phyloP scores from a whole-genome alignment of 2,888 invertebrate species.

The Hydropsyche betteni region DNA sequence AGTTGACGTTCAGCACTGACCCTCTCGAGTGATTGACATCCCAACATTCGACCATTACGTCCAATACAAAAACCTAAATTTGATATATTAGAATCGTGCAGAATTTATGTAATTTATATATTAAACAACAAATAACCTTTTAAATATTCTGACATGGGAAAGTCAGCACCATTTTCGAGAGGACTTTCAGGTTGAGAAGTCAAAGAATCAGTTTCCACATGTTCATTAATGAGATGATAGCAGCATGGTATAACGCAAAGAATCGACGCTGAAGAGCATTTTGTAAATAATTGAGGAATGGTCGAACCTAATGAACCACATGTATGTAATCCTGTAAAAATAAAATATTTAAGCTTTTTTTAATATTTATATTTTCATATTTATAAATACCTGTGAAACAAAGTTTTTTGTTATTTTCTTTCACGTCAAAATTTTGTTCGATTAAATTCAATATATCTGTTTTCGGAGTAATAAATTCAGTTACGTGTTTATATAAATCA shows the following conservation, averaged over 20 bases:
- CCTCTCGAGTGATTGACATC: constrained; percentile 83
- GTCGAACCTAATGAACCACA: constrained; percentile 86
- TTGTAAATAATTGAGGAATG: constrained; percentile 74
- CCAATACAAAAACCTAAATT: constrained; percentile 65
- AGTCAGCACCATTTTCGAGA: constrained; percentile 61
- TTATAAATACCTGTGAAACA: constrained; percentile 63
- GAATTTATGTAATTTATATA: not conserved
- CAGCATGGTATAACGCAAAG: constrained; percentile 90
- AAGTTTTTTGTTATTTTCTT: constrained; percentile 57
- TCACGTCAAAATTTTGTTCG: constrained; percentile 61
- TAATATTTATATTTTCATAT: constrained; percentile 11
- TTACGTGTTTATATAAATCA: constrained; percentile 69
- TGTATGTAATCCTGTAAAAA: constrained; percentile 81
- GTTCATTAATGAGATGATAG: constrained; percentile 81
- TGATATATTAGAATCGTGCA: constrained; percentile 43
- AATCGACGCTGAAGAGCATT: constrained; percentile 65
- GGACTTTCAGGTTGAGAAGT: constrained; percentile 55
- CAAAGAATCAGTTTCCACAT: constrained; percentile 57
- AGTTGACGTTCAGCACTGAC: constrained; percentile 66
- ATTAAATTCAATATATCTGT: constrained; percentile 67
- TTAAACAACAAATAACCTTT: constrained; percentile 54
- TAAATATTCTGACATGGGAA: constrained; percentile 75
- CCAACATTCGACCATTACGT: constrained; percentile 84
- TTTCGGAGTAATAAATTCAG: constrained; percentile 68
- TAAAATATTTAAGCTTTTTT: constrained; percentile 52